A percentile compares a stretch with the other conserved stretches of the same genome.
Conservation (phyloP, 2,888 invertebrate genomes). For the Willowsia nigromaculata region DNA sequence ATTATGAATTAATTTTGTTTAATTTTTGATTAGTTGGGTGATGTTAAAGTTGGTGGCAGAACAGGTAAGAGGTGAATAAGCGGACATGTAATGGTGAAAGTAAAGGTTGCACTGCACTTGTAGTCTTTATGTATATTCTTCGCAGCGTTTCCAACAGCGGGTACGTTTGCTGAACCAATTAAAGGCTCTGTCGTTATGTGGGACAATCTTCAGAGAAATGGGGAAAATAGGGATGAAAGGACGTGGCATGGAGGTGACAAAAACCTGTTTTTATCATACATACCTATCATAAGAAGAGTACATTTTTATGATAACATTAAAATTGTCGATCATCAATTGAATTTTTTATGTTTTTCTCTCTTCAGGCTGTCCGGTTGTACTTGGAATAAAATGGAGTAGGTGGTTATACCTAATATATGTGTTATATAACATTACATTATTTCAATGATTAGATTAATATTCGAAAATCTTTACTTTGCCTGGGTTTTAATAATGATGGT, state of each 20-base stretch:
- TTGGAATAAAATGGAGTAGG: slow-evolving; percentile 70
- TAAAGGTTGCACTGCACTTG: background rate
- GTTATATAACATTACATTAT: too few relatives aligned
- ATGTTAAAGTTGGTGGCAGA: slow-evolving; percentile 41
- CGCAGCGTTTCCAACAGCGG: slow-evolving; percentile 60
- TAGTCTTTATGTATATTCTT: background rate
- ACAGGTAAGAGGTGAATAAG: slow-evolving; percentile 56
- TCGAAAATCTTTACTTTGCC: too few relatives aligned
- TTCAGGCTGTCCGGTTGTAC: slow-evolving; percentile 71
- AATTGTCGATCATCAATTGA: too few relatives aligned
- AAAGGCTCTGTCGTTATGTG: slow-evolving; percentile 74
- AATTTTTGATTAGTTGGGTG: background rate
- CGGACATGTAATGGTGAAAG: too few relatives aligned
- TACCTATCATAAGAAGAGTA: too few relatives aligned
- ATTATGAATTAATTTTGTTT: background rate
- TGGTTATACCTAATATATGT: background rate
- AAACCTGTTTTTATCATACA: too few relatives aligned
- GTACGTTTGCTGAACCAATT: slow-evolving; percentile 63
- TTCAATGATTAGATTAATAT: too few relatives aligned
- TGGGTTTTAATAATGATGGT: background rate
- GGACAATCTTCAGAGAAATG: slow-evolving; percentile 70
- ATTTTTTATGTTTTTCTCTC: too few relatives aligned
- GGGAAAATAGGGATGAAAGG: slow-evolving; percentile 47
- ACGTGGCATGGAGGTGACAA: slow-evolving; percentile 73
- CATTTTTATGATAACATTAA: too few relatives aligned